Conservation (phyloP, 2,113 vertebrate genomes). For the Oncorhynchus masou region DNA sequence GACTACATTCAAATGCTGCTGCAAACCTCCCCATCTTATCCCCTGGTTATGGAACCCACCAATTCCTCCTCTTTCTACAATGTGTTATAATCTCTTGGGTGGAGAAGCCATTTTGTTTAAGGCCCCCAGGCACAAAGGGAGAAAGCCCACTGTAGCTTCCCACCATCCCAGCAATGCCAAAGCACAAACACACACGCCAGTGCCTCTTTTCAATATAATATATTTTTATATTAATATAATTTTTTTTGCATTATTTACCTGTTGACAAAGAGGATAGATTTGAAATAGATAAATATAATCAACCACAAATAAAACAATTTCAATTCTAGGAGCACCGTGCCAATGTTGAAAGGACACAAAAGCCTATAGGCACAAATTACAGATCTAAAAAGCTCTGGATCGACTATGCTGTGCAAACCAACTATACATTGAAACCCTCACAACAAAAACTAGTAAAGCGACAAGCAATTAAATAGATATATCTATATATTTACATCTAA, state of each 20-base stretch:
- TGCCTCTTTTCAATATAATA: slow-evolving; percentile 25
- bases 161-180: slow-evolving; percentile 6
- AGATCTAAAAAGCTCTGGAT: slow-evolving; percentile 59
- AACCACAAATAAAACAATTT: slow-evolving; percentile 47
- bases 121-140: slow-evolving; percentile 22
- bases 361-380: slow-evolving; percentile 65
- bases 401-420: slow-evolving; percentile 68
- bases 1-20: slow-evolving; percentile 47
- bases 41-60: neutral
- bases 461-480: slow-evolving; percentile 73
- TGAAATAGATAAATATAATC: slow-evolving; percentile 26
- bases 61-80: slow-evolving; percentile 14
- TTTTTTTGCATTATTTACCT: slow-evolving; percentile 30
- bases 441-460: slow-evolving; percentile 61
- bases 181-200: slow-evolving; percentile 11
- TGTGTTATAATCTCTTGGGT: slow-evolving; percentile 12
- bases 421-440: slow-evolving; percentile 62
- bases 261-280: slow-evolving; percentile 20
- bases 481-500: slow-evolving; percentile 69
- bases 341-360: slow-evolving; percentile 58
- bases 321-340: slow-evolving; percentile 46
- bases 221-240: slow-evolving; percentile 40
- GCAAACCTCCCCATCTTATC: slow-evolving; percentile 2
- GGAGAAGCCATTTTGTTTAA: slow-evolving; percentile 29
- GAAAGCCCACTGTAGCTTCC: slow-evolving; percentile 2